A percentile compares a stretch with the other conserved stretches of the same genome.
Conservation (phyloP, 2,888 invertebrate species). For the Bellardia pandia region DNA sequence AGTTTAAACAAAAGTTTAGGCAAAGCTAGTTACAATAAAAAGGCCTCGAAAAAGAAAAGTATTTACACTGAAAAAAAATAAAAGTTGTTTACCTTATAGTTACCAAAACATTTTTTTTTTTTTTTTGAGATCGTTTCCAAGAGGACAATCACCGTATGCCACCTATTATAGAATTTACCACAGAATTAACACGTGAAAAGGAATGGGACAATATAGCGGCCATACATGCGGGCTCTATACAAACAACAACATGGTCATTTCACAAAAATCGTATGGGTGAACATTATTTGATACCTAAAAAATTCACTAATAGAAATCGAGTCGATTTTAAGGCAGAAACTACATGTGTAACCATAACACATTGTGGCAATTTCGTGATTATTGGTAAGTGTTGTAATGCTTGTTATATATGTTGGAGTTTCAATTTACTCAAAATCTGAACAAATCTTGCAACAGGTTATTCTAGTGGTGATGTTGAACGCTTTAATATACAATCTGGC, state of each 20-base stretch:
- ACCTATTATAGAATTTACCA: conserved; percentile 90
- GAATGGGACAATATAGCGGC: conserved; percentile 97
- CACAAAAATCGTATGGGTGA: conserved; percentile 93
- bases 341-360: conserved; percentile 90
- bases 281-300: conserved; percentile 89
- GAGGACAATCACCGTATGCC: conserved; percentile 90
- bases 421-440: background rate
- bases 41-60: conserved; percentile 91
- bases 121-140: conserved; percentile 86
- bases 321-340: conserved; percentile 85
- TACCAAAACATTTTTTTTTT: conserved; percentile 65
- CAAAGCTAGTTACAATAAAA: conserved; percentile 92
- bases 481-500: conserved; percentile 98
- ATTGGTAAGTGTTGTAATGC: conserved; percentile 92
- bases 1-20: conserved; percentile 95
- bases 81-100: background rate
- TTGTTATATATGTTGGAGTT: background rate
- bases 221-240: conserved; percentile 88
- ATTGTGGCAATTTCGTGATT: conserved; percentile 97
- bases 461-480: conserved; percentile 91
- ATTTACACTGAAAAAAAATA: conserved; percentile 56
- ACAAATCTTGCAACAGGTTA: conserved; percentile 85
- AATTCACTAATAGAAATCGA: conserved; percentile 85
- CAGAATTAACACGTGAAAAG: conserved; percentile 93
- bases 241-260: conserved; percentile 96